phyloP scores from a whole-genome alignment of 2,888 invertebrate genomes.

The Dynastes hyllus region DNA sequence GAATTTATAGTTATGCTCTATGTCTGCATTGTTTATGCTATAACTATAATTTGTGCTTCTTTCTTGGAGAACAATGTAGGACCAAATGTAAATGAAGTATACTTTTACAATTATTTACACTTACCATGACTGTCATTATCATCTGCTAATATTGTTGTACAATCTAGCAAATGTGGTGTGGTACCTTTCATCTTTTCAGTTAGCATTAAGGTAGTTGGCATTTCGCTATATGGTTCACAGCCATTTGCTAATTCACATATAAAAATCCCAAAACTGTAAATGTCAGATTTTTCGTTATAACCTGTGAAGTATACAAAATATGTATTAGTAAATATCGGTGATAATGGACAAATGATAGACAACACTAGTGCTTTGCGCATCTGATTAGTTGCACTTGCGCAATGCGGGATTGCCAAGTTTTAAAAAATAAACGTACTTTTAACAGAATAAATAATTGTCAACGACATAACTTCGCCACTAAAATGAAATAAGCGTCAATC shows the following conservation, averaged over 20 bases:
- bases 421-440: too few relatives aligned
- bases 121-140: slow-evolving; percentile 67
- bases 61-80: too few relatives aligned
- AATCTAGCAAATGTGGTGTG: slow-evolving; percentile 84
- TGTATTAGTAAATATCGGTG: slow-evolving; percentile 9
- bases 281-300: slow-evolving; percentile 91
- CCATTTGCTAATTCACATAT: slow-evolving; percentile 93
- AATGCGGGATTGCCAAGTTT: too few relatives aligned
- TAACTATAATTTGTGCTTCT: too few relatives aligned
- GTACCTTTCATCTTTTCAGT: slow-evolving; percentile 90
- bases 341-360: neutral
- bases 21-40: too few relatives aligned
- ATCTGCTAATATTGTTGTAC: slow-evolving; percentile 78
- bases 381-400: too few relatives aligned
- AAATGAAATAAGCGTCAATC: too few relatives aligned
- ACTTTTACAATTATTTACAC: neutral
- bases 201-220: slow-evolving; percentile 91
- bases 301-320: slow-evolving; percentile 71
- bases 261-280: slow-evolving; percentile 92
- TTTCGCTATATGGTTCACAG: slow-evolving; percentile 88
- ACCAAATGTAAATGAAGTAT: too few relatives aligned
- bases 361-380: too few relatives aligned
- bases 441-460: too few relatives aligned
- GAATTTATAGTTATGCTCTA: too few relatives aligned
- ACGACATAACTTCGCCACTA: too few relatives aligned